These are phyloP conservation scores for Teleiodes luculella DNA, from an alignment of 2,888 invertebrate species.

Conservation along the genomic window DNA sequence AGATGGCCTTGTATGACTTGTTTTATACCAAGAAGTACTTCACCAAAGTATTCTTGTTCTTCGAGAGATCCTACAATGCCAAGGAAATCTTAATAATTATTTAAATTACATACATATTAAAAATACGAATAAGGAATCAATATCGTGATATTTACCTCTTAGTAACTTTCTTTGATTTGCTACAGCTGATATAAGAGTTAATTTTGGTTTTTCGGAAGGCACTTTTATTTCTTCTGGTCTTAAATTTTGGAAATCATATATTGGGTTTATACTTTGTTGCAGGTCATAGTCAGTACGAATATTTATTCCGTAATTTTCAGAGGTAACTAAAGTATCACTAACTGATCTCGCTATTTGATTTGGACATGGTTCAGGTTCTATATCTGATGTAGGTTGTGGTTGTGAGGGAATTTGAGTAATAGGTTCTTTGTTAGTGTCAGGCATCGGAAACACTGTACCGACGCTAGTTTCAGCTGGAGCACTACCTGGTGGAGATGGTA, in stretches of 20 bases:
- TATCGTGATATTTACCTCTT: constrained; percentile 59
- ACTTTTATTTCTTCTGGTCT: constrained; percentile 75
- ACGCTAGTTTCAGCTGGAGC: constrained; percentile 53
- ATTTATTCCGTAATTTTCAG: constrained; percentile 43
- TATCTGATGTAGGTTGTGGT: constrained; percentile 22
- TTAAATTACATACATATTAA: background rate
- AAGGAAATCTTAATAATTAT: constrained; percentile 18
- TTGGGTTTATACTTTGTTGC: constrained; percentile 49
- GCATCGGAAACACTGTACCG: constrained; percentile 54
- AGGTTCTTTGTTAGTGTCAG: constrained; percentile 40
- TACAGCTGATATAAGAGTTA: constrained; percentile 77
- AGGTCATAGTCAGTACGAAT: constrained; percentile 52
- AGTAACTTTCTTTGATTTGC: constrained; percentile 79
- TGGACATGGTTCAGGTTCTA: constrained; percentile 32
- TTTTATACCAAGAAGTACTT: constrained; percentile 87
- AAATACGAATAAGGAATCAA: background rate
- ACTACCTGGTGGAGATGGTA: constrained; percentile 87
- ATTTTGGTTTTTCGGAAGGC: constrained; percentile 76
- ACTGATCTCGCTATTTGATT: constrained; percentile 38
- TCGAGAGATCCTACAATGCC: constrained; percentile 78
- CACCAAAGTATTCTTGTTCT: constrained; percentile 90
- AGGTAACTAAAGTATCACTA: constrained; percentile 28
- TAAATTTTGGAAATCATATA: constrained; percentile 59
- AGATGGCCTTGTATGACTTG: constrained; percentile 88
- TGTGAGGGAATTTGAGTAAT: constrained; percentile 33